phyloP scores from a whole-genome alignment of 2,888 invertebrate species.

The Pollenia angustigena region DNA sequence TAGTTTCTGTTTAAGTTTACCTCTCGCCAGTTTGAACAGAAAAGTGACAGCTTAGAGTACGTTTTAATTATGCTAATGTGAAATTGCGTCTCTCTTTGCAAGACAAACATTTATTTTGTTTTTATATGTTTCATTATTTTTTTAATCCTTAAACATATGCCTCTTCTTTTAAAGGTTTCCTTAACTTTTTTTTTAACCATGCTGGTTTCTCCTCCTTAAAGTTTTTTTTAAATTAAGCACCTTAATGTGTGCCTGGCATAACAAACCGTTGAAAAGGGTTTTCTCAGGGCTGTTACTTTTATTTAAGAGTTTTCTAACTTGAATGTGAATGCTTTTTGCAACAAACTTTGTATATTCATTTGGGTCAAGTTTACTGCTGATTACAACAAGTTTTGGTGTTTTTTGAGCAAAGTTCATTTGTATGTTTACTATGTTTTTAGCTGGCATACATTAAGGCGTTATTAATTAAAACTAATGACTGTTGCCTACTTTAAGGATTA shows the following conservation, averaged over 20 bases:
- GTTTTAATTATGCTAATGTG: constrained; percentile 77
- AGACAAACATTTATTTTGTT: constrained; percentile 6
- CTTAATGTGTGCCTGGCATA: constrained; percentile 60
- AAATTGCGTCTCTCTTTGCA: constrained; percentile 62
- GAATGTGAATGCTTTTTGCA: neutral
- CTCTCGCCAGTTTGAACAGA: constrained; percentile 38
- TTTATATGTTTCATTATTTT: too few relatives aligned
- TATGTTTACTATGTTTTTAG: constrained; percentile 6
- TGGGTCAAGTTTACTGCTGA: constrained; percentile 68
- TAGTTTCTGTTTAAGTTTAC: neutral
- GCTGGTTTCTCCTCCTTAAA: neutral
- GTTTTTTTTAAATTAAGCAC: constrained; percentile 18
- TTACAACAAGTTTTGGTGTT: neutral
- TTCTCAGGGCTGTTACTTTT: constrained; percentile 51
- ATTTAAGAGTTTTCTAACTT: constrained; percentile 48
- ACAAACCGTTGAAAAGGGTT: constrained; percentile 58
- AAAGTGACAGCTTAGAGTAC: constrained; percentile 60
- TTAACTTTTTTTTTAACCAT: constrained; percentile 1
- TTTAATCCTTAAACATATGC: constrained; percentile 6
- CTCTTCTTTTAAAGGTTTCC: neutral
- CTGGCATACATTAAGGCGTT: constrained; percentile 65
- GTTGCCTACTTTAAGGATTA: neutral
- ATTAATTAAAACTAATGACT: constrained; percentile 60
- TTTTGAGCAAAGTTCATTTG: constrained; percentile 14
- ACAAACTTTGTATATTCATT: constrained; percentile 3